These are phyloP conservation scores for Aselliscus stoliczkanus DNA, from an alignment of 2,797 vertebrate genomes.

Conservation along the genomic window DNA sequence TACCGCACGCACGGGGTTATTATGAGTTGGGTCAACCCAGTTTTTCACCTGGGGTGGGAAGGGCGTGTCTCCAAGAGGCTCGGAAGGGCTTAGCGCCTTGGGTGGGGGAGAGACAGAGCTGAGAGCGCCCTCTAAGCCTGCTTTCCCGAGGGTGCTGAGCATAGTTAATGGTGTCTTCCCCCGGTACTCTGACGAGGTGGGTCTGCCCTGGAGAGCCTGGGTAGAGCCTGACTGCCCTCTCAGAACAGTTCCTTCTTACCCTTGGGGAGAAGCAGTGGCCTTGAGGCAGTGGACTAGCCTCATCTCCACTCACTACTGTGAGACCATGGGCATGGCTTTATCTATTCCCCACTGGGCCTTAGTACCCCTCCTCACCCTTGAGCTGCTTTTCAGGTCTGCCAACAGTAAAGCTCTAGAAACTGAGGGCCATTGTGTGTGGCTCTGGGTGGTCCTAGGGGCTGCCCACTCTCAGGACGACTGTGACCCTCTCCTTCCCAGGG, in stretches of 20 bases:
- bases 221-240: background rate
- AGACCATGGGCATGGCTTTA: background rate
- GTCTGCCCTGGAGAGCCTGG: background rate
- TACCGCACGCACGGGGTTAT: background rate
- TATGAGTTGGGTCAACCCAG: background rate
- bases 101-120: background rate
- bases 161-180: constrained; percentile 46
- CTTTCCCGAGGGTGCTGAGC: background rate
- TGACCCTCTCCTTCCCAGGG: background rate
- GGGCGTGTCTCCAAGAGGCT: background rate
- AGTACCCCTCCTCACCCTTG: background rate
- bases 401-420: background rate
- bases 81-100: constrained; percentile 45
- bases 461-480: background rate
- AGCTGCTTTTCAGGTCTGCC: background rate
- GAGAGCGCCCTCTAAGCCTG: constrained; percentile 18
- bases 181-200: background rate
- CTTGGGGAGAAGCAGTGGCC: background rate
- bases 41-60: background rate
- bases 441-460: background rate
- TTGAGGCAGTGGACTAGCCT: background rate
- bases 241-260: background rate
- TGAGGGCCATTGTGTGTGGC: background rate
- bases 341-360: background rate
- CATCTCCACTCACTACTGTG: background rate